These are phyloP conservation scores for Pogonophryne albipinna DNA, from an alignment of 2,797 vertebrate species.

Conservation along the genomic window DNA sequence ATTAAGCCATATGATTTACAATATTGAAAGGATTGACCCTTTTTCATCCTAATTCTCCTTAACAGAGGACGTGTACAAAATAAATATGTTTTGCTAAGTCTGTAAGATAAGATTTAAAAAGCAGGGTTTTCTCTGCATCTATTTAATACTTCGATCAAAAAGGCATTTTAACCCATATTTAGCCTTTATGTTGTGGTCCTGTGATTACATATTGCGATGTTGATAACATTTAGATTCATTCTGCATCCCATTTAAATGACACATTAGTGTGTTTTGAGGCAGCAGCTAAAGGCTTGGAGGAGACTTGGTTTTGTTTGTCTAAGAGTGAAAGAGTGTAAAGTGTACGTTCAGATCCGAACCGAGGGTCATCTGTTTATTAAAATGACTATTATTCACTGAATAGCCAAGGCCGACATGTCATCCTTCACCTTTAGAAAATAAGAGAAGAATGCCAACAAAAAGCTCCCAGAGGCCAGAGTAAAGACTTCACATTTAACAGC, in stretches of 20 bases:
- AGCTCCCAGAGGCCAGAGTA: neutral
- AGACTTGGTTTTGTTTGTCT: neutral
- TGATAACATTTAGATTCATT: too few relatives aligned
- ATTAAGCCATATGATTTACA: too few relatives aligned
- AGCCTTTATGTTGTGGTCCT: too few relatives aligned
- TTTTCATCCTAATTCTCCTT: too few relatives aligned
- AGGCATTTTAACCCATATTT: too few relatives aligned
- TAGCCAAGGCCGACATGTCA: neutral
- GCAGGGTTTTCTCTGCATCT: too few relatives aligned
- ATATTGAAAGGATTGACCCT: too few relatives aligned
- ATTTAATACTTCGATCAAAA: too few relatives aligned
- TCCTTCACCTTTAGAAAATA: neutral
- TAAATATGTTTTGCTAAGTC: too few relatives aligned
- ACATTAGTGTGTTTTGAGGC: neutral
- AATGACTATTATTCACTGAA: neutral
- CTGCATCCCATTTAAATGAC: neutral
- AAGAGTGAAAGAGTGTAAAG: neutral
- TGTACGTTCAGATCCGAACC: neutral
- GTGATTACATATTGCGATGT: too few relatives aligned
- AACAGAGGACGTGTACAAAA: too few relatives aligned
- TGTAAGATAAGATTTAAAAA: too few relatives aligned
- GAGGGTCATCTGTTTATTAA: conserved; percentile 1
- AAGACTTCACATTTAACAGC: neutral
- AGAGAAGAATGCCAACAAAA: neutral
- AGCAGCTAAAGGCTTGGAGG: conserved; percentile 11